phyloP scores from a whole-genome alignment of 2,797 vertebrate genomes.

The Lithobates pipiens region DNA sequence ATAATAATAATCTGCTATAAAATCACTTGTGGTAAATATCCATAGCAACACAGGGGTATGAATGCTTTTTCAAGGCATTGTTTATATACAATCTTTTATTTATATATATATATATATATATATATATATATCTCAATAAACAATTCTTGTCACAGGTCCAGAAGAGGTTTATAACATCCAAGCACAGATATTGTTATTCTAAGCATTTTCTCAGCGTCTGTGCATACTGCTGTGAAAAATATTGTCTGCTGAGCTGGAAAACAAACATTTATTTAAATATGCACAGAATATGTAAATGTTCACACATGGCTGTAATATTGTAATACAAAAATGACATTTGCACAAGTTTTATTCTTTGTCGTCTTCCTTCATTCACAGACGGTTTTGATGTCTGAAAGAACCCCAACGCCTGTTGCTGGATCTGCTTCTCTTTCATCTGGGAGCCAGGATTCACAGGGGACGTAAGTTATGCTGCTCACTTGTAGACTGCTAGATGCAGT shows the following conservation, averaged over 20 bases:
- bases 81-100: too few relatives aligned
- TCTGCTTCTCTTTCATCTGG: constrained; percentile 67
- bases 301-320: background rate
- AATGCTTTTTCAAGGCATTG: too few relatives aligned
- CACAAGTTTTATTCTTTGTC: background rate
- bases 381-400: constrained; percentile 81
- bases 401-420: constrained; percentile 82
- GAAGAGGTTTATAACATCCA: too few relatives aligned
- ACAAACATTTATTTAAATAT: background rate
- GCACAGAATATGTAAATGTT: background rate
- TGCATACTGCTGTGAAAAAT: background rate
- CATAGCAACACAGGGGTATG: too few relatives aligned
- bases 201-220: background rate
- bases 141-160: too few relatives aligned
- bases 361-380: constrained; percentile 73
- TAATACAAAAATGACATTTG: constrained; percentile 11
- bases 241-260: background rate
- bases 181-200: too few relatives aligned
- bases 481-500: background rate
- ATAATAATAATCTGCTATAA: too few relatives aligned
- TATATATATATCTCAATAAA: too few relatives aligned
- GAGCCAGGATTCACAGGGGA: constrained; percentile 77
- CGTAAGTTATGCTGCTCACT: constrained; percentile 74
- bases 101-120: too few relatives aligned
- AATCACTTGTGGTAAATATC: too few relatives aligned